Evolutionary conservation across 2,113 vertebrate species (phyloP), one percentile per base, ranked within the genome.

Genomic region (Lasiurus borealis): DNA sequence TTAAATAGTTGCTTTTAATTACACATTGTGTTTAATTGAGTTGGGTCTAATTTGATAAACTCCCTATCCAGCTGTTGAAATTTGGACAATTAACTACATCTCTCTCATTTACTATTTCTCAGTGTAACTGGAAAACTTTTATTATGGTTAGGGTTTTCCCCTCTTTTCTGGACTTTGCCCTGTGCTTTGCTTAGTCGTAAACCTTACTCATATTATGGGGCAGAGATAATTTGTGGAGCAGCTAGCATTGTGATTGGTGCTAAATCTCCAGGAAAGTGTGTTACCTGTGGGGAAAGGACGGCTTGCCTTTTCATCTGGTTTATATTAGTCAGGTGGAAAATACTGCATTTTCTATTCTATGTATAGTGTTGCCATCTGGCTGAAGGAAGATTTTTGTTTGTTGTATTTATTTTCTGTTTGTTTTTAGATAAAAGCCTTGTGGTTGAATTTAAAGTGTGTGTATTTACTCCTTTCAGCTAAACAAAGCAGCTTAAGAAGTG

Each of bases 1-100:
- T 96, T 97, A 87, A 97, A 91, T 88, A 73, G 54, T 84, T 83
- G 71, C 34, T 96, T 95, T 85, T 96, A 96, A 97, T 96, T 96
- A 95, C 71, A 95, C 57, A 66, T 21, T 81, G 75, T 88, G 40
- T 92, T 91, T 95, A 97, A 97, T 95, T 97, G 90, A 97, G 68
- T 92, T 69, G n/a, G 9, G 25, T 93, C 93, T 93, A 76, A 85
- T 89, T 92, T 82, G 66, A 84, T 95, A 83, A 90, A 73, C 72
- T 85, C 78, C 11, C 6, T 68, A 40, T 83, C 88, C 71, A 95
- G 86, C 66, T 91, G 52, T 94, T 76, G 68, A 89, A 87, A 50
- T 89, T 81, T 40, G 68, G 54, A 68, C 29, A 57, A 25, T 50
- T 94, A 87, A 82, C 94, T 62, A 11, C 15, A 12, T 78, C 15